Evolutionary conservation across 1,140 invertebrate species (phyloP).

Genomic region (Bradynema listronoti): DNA sequence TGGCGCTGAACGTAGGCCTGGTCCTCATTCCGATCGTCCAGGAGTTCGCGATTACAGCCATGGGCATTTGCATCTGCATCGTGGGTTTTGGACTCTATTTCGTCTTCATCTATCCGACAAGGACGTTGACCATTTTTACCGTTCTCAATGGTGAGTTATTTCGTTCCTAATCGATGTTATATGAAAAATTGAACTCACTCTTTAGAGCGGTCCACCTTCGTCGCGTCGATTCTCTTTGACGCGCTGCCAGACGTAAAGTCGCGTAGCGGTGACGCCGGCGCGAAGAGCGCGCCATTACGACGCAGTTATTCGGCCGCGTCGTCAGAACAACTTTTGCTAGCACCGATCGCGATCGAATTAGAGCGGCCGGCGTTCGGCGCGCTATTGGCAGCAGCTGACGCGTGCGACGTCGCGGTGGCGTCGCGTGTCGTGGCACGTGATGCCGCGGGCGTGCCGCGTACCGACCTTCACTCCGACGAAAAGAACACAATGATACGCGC

Average conservation of each 20-base stretch:
- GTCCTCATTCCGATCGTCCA: conserved; percentile 55
- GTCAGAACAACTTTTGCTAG: conserved; percentile 38
- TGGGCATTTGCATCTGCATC: conserved; percentile 48
- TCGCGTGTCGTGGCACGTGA: conserved; percentile 45
- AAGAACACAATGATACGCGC: conserved; percentile 48
- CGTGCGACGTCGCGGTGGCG: too few species aligned
- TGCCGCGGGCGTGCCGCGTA: conserved; percentile 39
- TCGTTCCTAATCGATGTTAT: not conserved
- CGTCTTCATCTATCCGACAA: conserved; percentile 42
- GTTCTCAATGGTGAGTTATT: conserved; percentile 39
- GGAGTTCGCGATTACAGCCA: conserved; percentile 46
- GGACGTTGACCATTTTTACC: conserved; percentile 27
- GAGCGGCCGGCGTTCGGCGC: too few species aligned
- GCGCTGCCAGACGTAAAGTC: conserved; percentile 51
- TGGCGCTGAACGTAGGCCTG: conserved; percentile 46
- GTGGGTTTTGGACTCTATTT: conserved; percentile 54
- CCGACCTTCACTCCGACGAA: conserved; percentile 55
- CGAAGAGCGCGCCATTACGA: conserved; percentile 8
- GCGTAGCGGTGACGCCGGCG: not conserved
- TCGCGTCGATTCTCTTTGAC: conserved; percentile 50
- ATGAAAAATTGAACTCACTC: not conserved
- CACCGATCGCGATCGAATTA: too few species aligned
- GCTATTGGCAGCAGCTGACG: too few species aligned
- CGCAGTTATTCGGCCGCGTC: conserved; percentile 55
- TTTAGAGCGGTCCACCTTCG: conserved; percentile 43